Evolutionary conservation across 2,113 vertebrate genomes (phyloP), one percentile per base, ranked within the genome.

Genomic region (Promerops cafer): DNA sequence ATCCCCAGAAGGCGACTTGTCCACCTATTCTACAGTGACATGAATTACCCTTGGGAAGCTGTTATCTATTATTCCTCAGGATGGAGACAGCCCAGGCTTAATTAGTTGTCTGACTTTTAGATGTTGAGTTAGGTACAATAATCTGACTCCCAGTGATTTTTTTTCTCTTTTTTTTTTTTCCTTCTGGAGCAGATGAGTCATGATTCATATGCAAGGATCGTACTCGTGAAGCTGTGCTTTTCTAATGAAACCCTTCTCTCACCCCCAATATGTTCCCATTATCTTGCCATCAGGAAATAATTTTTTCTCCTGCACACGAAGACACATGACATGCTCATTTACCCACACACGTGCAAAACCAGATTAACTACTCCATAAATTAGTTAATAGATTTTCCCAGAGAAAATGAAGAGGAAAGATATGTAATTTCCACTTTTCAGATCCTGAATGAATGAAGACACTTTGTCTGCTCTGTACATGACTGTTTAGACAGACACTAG

Each of bases 341-440:
- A 92, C 91, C 77, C 14, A 10, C 90, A 76, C 81, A 65, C 54
- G 11, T 40, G 85, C 6, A 0, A 88, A 91, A 70, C 60, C 68
- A 94, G 85, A 93, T 86, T 87, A 96, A 94, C 76, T 70, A 86
- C 92, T 95, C 84, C 71, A 90, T 96, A 92, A 97, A 96, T 95
- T 95, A 96, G 88, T 94, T 80, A 96, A 50, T 90, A 96, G 93
- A 72, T 95, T 96, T 94, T 95, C 75, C 47, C 76, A 95, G 79
- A 77, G 92, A 94, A 94, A 96, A 96, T 70, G 79, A 92, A 83
- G 87, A 95, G 84, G 63, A 81, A 94, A 91, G 81, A 69, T 27
- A 17, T 17, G n/a, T 45, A 87, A 93, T 94, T 96, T 91, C 82
- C 50, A 75, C 84, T 88, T 72, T 74, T 79, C 57, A 69, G 6